Evolutionary conservation across 1,140 invertebrate genomes (phyloP).

Genomic region (Schlechtendalia chinensis): DNA sequence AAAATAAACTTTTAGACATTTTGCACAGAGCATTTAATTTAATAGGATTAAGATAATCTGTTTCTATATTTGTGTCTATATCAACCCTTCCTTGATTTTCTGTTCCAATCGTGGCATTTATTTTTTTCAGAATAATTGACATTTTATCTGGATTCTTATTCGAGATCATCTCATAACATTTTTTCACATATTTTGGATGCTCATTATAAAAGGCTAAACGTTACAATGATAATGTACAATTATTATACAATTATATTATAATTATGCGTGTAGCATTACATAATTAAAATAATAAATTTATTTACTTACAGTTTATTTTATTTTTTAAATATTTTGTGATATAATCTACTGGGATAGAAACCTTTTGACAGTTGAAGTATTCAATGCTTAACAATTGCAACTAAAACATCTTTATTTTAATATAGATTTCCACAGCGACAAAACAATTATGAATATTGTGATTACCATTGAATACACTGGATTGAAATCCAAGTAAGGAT

Average conservation of each 20-base stretch:
- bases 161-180: conserved; percentile 9
- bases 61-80: not conserved
- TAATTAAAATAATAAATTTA: too few species aligned
- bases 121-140: not conserved
- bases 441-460: not conserved
- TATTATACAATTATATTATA: not conserved
- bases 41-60: conserved; percentile 13
- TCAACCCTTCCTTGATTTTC: not conserved
- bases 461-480: conserved; percentile 50
- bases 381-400: conserved; percentile 35
- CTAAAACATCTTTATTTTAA: conserved; percentile 10
- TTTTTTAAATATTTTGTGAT: conserved; percentile 17
- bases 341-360: conserved; percentile 16
- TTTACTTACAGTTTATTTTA: conserved; percentile 18
- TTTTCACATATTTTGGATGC: conserved; percentile 17
- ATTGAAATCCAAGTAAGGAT: conserved; percentile 47
- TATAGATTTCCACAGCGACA: not conserved
- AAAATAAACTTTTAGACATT: conserved; percentile 30
- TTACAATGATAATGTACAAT: not conserved
- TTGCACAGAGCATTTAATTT: conserved; percentile 7
- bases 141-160: conserved; percentile 17
- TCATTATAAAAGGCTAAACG: conserved; percentile 19
- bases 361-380: conserved; percentile 23
- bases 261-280: too few species aligned
- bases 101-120: not conserved